Percentiles rank a stretch among this genome's conserved stretches.
phyloP scores from a whole-genome alignment of 2,888 invertebrate species.

The Steinernema carpocapsae region DNA sequence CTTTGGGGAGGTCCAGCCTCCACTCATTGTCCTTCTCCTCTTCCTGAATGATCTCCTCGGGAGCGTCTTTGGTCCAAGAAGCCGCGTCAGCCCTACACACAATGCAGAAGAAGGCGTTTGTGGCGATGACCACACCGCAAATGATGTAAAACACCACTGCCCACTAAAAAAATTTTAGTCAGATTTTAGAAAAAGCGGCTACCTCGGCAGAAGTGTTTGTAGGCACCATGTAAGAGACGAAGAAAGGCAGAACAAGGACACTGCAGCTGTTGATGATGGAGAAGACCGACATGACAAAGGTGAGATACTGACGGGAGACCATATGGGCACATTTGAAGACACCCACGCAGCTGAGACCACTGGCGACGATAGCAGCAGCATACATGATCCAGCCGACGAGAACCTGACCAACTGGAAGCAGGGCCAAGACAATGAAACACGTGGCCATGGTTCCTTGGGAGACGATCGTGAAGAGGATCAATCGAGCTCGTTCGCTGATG shows the following conservation, averaged over 20 bases:
- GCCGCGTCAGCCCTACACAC: neutral
- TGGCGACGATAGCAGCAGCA: conserved; percentile 52
- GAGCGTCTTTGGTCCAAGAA: neutral
- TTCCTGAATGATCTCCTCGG: too few relatives aligned
- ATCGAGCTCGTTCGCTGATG: conserved; percentile 44
- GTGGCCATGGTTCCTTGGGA: conserved; percentile 31
- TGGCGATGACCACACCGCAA: neutral
- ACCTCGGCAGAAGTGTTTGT: neutral
- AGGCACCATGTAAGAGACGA: conserved; percentile 7
- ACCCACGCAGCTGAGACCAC: conserved; percentile 57
- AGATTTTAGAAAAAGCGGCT: neutral
- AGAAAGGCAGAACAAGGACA: neutral
- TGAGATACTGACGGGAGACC: conserved; percentile 38
- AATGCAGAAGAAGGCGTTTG: neutral
- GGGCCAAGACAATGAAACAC: conserved; percentile 52
- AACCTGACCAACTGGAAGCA: conserved; percentile 30
- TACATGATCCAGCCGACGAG: conserved; percentile 52
- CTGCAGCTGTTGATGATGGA: conserved; percentile 2
- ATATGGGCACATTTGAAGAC: conserved; percentile 55
- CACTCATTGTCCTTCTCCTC: too few relatives aligned
- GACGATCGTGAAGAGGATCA: conserved; percentile 37
- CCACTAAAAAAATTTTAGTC: neutral
- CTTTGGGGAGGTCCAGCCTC: too few relatives aligned
- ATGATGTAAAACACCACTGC: neutral
- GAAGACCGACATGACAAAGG: conserved; percentile 36